These are phyloP conservation scores for Nyctibius bracteatus DNA, from an alignment of 2,113 vertebrate species.

Conservation along the genomic window DNA sequence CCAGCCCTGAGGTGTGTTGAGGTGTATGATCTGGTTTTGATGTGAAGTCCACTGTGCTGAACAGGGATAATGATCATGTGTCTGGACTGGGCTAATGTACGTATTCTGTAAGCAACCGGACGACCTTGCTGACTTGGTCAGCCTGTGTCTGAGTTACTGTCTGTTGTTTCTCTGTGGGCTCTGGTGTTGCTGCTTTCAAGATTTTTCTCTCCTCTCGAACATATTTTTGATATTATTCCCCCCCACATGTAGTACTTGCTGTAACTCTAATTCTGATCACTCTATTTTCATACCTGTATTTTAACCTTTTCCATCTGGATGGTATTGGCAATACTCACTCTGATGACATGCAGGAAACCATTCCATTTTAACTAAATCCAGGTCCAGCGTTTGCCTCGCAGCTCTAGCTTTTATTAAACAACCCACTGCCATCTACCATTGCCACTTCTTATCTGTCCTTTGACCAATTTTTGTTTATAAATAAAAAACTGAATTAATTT, in stretches of 20 bases:
- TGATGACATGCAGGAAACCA: background rate
- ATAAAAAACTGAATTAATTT: background rate
- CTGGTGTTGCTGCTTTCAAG: background rate
- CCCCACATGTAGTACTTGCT: background rate
- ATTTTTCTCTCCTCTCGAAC: background rate
- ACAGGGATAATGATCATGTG: background rate
- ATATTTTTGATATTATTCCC: background rate
- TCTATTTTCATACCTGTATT: background rate
- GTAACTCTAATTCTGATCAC: background rate
- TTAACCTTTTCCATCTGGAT: background rate
- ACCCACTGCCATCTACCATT: background rate
- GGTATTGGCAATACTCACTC: background rate
- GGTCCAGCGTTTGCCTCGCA: background rate
- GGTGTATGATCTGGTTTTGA: background rate
- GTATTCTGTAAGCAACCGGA: background rate
- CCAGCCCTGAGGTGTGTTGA: background rate
- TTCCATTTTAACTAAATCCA: background rate
- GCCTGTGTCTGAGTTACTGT: background rate
- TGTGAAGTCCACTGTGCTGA: background rate
- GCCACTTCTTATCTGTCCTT: background rate
- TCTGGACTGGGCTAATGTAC: background rate
- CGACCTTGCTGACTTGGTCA: background rate
- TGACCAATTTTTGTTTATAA: background rate
- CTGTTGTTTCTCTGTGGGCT: background rate
- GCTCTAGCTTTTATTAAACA: background rate